Percentiles rank a stretch among this genome's conserved stretches.
Conservation (phyloP, 2,888 invertebrate genomes). For the Hoplodrina ambigua region DNA sequence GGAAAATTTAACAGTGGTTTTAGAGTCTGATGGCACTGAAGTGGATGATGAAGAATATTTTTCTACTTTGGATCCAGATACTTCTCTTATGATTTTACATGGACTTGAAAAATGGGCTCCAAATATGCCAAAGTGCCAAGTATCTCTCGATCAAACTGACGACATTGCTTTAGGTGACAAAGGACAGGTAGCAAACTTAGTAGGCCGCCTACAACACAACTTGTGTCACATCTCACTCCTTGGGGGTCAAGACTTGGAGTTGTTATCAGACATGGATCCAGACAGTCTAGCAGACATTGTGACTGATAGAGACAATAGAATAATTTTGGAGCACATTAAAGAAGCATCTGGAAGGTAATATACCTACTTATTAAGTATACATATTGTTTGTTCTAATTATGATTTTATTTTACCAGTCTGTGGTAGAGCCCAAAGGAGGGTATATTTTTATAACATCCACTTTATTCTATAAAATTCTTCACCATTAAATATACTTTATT, state of each 20-base stretch:
- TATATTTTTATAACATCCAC: not conserved
- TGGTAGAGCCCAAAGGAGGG: too few species aligned
- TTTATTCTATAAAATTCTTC: not conserved
- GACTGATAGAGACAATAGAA: constrained; percentile 93
- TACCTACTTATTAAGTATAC: not conserved
- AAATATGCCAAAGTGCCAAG: constrained; percentile 91
- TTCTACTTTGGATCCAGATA: constrained; percentile 96
- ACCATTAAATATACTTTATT: not conserved
- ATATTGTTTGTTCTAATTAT: not conserved
- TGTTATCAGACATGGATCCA: constrained; percentile 97
- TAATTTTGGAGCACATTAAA: constrained; percentile 95
- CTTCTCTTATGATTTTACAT: constrained; percentile 95
- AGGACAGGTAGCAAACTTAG: constrained; percentile 93
- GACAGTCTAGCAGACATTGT: constrained; percentile 96
- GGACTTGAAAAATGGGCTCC: constrained; percentile 94
- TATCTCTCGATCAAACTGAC: constrained; percentile 91
- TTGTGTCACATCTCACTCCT: constrained; percentile 96
- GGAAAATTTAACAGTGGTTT: constrained; percentile 94
- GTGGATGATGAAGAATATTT: constrained; percentile 99
- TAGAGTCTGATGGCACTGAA: constrained; percentile 98
- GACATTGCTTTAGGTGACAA: constrained; percentile 88
- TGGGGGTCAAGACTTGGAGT: constrained; percentile 95
- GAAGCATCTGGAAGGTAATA: constrained; percentile 94
- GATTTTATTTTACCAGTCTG: not conserved
- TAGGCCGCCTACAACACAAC: constrained; percentile 95